Percentiles rank a stretch among this genome's conserved stretches.
Evolutionary conservation across 2,113 vertebrate species (phyloP).

Genomic region (Daboia siamensis): DNA sequence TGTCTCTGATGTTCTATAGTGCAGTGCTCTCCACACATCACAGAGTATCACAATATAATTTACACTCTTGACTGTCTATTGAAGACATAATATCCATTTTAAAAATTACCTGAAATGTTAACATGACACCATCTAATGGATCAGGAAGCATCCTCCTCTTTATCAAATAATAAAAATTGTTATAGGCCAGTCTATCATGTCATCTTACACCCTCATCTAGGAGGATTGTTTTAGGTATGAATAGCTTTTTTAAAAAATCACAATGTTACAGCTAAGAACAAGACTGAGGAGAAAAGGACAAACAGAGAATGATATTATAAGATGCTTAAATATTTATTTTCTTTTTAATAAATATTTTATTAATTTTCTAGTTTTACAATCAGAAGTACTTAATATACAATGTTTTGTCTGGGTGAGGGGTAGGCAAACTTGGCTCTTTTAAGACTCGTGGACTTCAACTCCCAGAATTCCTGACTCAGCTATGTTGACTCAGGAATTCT

Average conservation of each 20-base stretch:
- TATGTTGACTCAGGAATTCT: no score
- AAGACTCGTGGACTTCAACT: no score
- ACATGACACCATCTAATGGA: slow-evolving; percentile 65
- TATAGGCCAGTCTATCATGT: slow-evolving; percentile 69
- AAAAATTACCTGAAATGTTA: slow-evolving; percentile 69
- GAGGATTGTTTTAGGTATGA: slow-evolving; percentile 45
- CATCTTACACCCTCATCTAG: slow-evolving; percentile 53
- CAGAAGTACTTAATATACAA: no score
- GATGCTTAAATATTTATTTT: slow-evolving; percentile 29
- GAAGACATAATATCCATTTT: slow-evolving; percentile 66
- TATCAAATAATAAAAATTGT: slow-evolving; percentile 74
- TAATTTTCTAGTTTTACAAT: no score
- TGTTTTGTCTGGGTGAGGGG: no score
- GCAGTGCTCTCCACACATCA: slow-evolving; percentile 28
- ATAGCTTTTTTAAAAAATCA: not conserved
- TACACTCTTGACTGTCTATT: slow-evolving; percentile 59
- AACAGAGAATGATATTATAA: slow-evolving; percentile 26
- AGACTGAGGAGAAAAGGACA: slow-evolving; percentile 45
- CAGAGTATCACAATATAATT: slow-evolving; percentile 59
- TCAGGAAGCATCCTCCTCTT: slow-evolving; percentile 67
- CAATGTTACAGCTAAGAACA: slow-evolving; percentile 52
- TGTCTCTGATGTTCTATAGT: slow-evolving; percentile 48
- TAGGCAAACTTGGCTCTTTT: no score
- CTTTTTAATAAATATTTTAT: no score
- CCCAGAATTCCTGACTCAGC: no score